These are phyloP conservation scores for Epinephelus fuscoguttatus DNA, from an alignment of 2,113 vertebrate genomes.

Conservation along the genomic window DNA sequence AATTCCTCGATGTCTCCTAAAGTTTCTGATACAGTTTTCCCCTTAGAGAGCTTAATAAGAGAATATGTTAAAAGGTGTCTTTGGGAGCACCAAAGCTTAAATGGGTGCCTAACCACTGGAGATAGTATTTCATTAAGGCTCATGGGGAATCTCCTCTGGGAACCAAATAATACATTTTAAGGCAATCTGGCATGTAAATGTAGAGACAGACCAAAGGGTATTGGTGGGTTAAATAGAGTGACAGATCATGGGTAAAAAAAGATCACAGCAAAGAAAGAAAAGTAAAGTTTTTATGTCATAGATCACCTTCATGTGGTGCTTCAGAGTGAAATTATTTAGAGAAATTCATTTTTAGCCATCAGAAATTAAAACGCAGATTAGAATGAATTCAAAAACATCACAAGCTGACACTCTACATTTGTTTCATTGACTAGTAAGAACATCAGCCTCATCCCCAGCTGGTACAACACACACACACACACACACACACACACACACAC, in stretches of 20 bases:
- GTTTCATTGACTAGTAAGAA: background rate
- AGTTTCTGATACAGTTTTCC: background rate
- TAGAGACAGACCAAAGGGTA: background rate
- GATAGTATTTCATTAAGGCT: background rate
- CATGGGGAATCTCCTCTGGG: background rate
- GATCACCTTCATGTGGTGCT: background rate
- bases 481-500: conserved; percentile 11
- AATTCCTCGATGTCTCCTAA: background rate
- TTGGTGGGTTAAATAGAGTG: background rate
- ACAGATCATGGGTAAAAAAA: too few species aligned
- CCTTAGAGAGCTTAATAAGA: background rate
- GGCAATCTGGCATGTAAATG: background rate
- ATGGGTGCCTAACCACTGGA: background rate
- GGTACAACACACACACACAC: conserved; percentile 17
- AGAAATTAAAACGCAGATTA: background rate
- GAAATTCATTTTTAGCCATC: background rate
- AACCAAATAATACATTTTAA: background rate
- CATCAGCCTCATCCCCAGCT: background rate
- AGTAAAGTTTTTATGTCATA: too few species aligned
- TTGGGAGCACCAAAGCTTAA: background rate
- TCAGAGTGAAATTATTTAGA: background rate
- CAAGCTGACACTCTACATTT: background rate
- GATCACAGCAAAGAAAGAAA: too few species aligned
- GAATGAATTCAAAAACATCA: background rate
- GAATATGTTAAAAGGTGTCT: background rate